These are phyloP conservation scores for Rhynchopsitta pachyrhyncha DNA, from an alignment of 2,113 vertebrate genomes.

Conservation along the genomic window DNA sequence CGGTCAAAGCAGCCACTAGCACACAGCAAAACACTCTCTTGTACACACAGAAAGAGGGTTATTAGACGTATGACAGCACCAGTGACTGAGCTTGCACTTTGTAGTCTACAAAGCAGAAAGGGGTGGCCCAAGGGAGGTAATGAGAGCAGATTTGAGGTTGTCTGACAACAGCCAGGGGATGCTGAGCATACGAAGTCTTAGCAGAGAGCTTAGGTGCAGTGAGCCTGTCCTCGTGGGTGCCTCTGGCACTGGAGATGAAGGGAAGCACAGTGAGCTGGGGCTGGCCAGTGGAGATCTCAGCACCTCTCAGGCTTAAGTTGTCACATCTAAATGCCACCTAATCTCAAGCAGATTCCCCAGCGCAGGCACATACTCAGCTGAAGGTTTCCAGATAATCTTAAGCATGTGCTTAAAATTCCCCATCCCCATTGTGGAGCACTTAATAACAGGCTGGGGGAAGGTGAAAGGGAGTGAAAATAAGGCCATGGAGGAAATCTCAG, in stretches of 20 bases:
- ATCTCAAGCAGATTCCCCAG: not conserved
- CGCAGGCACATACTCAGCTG: not conserved
- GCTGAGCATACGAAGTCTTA: not conserved
- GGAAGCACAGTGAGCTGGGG: not conserved
- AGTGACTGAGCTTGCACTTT: not conserved
- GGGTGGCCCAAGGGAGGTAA: not conserved
- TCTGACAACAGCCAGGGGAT: not conserved
- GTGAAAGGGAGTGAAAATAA: not conserved
- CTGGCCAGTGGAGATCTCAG: not conserved
- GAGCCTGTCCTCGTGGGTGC: not conserved
- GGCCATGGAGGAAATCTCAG: not conserved
- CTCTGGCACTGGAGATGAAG: not conserved
- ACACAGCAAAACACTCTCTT: not conserved
- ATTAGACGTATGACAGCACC: not conserved
- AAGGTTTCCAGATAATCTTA: not conserved
- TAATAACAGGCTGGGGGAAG: not conserved
- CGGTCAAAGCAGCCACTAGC: not conserved
- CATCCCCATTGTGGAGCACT: not conserved
- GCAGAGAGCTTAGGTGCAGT: not conserved
- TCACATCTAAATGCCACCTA: not conserved
- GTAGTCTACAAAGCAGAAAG: not conserved
- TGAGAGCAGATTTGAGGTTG: not conserved
- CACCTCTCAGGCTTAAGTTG: not conserved
- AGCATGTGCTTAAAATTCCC: not conserved
- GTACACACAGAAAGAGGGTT: not conserved